Evolutionary conservation across 1,140 invertebrate genomes (phyloP).

Genomic region (Leptinotarsa undecemlineata): DNA sequence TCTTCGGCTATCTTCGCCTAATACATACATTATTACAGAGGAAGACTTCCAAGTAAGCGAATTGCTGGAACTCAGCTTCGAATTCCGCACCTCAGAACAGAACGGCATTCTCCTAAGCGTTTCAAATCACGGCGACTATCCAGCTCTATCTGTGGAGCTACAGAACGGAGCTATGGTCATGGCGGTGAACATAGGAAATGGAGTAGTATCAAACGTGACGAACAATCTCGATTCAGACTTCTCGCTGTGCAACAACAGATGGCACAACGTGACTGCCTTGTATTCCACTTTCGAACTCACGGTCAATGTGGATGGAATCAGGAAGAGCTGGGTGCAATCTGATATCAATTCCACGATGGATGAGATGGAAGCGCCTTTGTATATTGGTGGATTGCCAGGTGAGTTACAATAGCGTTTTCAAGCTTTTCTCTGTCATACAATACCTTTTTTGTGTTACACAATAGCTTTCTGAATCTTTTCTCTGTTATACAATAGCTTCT

Average conservation of each 20-base stretch:
- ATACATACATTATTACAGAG: conserved; percentile 56
- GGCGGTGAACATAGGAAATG: conserved; percentile 69
- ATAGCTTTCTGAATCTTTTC: no score
- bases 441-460: no score
- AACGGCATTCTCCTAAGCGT: conserved; percentile 80
- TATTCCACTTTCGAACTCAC: conserved; percentile 72
- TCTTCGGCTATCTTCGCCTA: no score
- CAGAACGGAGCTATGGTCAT: conserved; percentile 77
- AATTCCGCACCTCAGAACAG: conserved; percentile 82
- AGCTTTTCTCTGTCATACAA: no score
- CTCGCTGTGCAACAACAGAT: conserved; percentile 81
- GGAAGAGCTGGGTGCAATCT: conserved; percentile 51
- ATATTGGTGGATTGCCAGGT: conserved; percentile 87
- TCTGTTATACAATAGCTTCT: no score
- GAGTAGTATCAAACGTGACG: conserved; percentile 63
- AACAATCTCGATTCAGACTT: conserved; percentile 65
- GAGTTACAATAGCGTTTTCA: conserved; percentile 9
- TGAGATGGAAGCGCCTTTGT: conserved; percentile 67
- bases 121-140: conserved; percentile 63
- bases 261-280: conserved; percentile 80
- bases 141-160: conserved; percentile 76
- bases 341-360: conserved; percentile 52
- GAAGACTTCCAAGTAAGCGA: conserved; percentile 71
- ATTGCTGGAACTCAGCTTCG: conserved; percentile 73
- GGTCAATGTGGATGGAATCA: conserved; percentile 72